Conservation (phyloP, 2,113 vertebrate species). For the Gymnobelideus leadbeateri region DNA sequence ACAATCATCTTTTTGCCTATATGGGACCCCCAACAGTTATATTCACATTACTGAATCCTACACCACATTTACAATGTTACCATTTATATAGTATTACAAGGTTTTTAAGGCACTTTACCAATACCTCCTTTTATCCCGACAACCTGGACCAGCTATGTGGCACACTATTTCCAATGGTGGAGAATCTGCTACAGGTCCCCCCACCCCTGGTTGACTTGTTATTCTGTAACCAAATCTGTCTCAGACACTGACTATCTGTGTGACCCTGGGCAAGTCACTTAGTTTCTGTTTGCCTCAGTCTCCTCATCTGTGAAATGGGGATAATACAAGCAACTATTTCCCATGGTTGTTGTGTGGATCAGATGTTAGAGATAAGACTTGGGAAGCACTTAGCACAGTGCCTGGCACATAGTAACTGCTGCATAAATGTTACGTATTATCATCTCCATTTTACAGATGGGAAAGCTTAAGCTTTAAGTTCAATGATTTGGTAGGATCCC, state of each 20-base stretch:
- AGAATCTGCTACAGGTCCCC: too few species aligned
- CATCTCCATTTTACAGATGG: neutral
- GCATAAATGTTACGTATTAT: neutral
- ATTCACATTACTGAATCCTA: conserved; percentile 39
- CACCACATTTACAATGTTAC: neutral
- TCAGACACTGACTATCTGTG: neutral
- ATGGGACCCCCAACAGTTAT: neutral
- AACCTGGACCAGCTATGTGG: neutral
- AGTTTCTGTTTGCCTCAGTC: neutral
- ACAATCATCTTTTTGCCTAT: neutral
- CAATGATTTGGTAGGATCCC: neutral
- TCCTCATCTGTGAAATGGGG: neutral
- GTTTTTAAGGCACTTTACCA: neutral
- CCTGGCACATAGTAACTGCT: neutral
- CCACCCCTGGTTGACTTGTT: too few species aligned
- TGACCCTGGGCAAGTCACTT: neutral
- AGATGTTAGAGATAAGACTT: neutral
- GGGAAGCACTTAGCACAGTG: neutral
- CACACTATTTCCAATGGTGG: neutral
- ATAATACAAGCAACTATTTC: neutral
- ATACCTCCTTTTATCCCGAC: neutral
- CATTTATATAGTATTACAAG: neutral
- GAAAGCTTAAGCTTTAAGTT: neutral
- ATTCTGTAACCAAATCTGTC: neutral
- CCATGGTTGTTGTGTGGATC: neutral